Percentiles rank a stretch among this genome's conserved stretches.
Conservation (phyloP, 2,113 vertebrate species). For the Otus sunia region DNA sequence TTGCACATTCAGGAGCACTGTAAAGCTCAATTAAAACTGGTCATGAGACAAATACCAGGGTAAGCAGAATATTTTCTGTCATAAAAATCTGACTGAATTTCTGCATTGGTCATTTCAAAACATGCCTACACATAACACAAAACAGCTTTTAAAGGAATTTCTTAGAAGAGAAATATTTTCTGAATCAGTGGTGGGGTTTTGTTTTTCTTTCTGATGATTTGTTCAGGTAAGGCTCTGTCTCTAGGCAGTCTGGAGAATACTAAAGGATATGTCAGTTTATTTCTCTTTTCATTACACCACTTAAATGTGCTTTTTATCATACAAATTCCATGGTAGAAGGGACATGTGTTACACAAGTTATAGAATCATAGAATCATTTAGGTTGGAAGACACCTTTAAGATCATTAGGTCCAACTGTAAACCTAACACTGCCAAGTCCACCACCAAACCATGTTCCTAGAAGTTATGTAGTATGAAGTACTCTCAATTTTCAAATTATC, state of each 20-base stretch:
- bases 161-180: not conserved
- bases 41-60: not conserved
- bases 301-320: not conserved
- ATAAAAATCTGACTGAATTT: not conserved
- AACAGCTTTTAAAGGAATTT: not conserved
- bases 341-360: not conserved
- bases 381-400: not conserved
- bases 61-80: not conserved
- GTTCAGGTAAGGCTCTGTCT: not conserved
- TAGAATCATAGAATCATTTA: not conserved
- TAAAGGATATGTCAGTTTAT: not conserved
- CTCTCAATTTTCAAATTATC: not conserved
- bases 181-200: accelerated
- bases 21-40: not conserved
- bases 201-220: not conserved
- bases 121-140: not conserved
- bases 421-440: not conserved
- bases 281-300: not conserved
- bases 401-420: not conserved
- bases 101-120: not conserved
- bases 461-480: not conserved
- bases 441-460: not conserved
- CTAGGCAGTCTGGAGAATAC: not conserved
- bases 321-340: not conserved
- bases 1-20: not conserved